Conservation (phyloP, 1,140 invertebrate species). For the Drosophila murphyi region DNA sequence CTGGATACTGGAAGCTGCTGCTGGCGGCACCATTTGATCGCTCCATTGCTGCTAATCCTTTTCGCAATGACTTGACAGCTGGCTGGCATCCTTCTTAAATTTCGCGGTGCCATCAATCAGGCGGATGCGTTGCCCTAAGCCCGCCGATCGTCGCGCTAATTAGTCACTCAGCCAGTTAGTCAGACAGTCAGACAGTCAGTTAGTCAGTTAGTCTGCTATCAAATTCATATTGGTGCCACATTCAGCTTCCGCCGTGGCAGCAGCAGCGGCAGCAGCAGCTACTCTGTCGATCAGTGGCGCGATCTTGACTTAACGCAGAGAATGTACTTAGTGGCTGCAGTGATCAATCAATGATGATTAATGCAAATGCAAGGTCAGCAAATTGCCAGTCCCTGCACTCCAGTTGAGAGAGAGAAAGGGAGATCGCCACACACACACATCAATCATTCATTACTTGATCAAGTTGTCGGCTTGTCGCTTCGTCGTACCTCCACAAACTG, state of each 20-base stretch:
- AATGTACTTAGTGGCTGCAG: conserved; percentile 64
- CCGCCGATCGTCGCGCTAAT: conserved; percentile 69
- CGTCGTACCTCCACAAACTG: background rate
- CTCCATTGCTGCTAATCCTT: conserved; percentile 76
- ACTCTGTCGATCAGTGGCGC: conserved; percentile 36
- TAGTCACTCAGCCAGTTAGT: conserved; percentile 63
- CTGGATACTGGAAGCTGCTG: conserved; percentile 64
- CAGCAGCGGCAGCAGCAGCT: too few species aligned
- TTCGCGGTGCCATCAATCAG: conserved; percentile 84
- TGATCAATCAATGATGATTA: conserved; percentile 83
- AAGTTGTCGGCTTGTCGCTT: conserved; percentile 72
- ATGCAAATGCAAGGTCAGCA: conserved; percentile 80
- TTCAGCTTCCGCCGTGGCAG: conserved; percentile 45
- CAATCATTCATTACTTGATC: conserved; percentile 82
- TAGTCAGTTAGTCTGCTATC: conserved; percentile 7
- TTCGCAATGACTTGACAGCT: conserved; percentile 84
- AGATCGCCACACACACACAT: conserved; percentile 64
- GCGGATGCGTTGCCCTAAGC: conserved; percentile 38
- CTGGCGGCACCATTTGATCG: conserved; percentile 81
- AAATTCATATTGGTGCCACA: conserved; percentile 23
- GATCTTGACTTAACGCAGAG: conserved; percentile 26
- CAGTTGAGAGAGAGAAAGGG: too few species aligned
- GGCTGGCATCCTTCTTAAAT: conserved; percentile 81
- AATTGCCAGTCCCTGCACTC: conserved; percentile 39
- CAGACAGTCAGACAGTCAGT: conserved; percentile 11